These are phyloP conservation scores for Empidonax traillii DNA, from an alignment of 2,113 vertebrate species.

Conservation along the genomic window DNA sequence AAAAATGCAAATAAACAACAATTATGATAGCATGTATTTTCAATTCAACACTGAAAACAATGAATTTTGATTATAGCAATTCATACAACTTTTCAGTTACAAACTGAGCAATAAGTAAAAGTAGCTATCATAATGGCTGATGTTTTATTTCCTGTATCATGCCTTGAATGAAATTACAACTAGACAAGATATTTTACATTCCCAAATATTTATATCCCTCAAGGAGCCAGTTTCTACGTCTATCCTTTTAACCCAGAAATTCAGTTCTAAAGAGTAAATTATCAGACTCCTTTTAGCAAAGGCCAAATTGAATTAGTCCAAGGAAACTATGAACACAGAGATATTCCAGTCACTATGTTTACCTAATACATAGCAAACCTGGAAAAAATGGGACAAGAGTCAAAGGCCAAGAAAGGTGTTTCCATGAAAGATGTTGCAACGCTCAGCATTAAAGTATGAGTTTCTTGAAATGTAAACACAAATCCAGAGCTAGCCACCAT, in stretches of 20 bases:
- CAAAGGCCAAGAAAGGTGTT: neutral
- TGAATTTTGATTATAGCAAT: neutral
- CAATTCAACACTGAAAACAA: neutral
- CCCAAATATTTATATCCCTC: neutral
- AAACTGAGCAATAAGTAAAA: neutral
- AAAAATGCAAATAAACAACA: neutral
- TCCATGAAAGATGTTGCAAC: neutral
- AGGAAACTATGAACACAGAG: neutral
- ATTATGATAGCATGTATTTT: neutral
- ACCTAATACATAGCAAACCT: neutral
- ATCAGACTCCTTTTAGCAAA: neutral
- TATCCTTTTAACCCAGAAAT: neutral
- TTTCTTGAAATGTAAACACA: neutral
- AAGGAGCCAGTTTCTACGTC: neutral
- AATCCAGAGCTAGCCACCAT: neutral
- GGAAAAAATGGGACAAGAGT: neutral
- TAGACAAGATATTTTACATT: neutral
- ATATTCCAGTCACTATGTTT: neutral
- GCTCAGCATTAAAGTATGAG: accelerated
- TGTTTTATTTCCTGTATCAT: neutral
- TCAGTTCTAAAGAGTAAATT: neutral
- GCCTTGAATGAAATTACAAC: neutral
- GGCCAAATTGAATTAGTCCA: neutral
- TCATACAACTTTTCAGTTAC: neutral
- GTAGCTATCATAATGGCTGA: neutral